Base-by-base conservation (phyloP, 2,797 vertebrate species). In the Ceryle rudis region DNA sequence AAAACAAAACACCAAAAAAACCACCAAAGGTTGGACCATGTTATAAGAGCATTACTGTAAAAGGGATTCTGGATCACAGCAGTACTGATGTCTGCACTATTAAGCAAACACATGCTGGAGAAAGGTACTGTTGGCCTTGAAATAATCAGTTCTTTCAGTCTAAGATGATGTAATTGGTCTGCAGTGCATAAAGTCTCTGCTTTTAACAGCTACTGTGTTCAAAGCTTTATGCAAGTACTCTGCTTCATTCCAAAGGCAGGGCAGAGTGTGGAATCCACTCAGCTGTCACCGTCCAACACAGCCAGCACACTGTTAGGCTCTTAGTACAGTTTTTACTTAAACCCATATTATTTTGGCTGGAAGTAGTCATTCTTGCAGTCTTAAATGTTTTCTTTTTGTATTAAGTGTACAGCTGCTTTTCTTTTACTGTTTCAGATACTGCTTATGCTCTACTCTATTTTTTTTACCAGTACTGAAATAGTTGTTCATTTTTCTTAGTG, bases 111-210 rank as follows among this genome's bases (percentile, higher is more conserved):
- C 29, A 28, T 71, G 33, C 37, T 82, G 60, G 26, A 80, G 60
- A 71, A 71, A 39, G 41, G 71, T 90, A 31, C 35, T 0, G 2
- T 11, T 90, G 31, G 62, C 73, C 55, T 95, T 88, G 55, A 84
- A 93, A 93, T 90, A 87, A 84, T 80, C 16, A 7, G 10, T 60
- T 87, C 47, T 89, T 94, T 95, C 69, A 65, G 33, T 49, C 39
- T 54, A 21, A 66, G 54, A 83, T 95, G 77, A 88, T 83, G 77
- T 84, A 60, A 90, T 84, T 33, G 44, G 77, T 73, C 58, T 89
- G 31, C 21, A 87, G 71, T 4, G 3, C 22, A 49, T 51, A 33
- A 89, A 70, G 23, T 72, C n/a, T 93, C 49, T 65, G 66, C 60
- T 79, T 91, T 78, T 81, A 67, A 57, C 16, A 75, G 87, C 71